phyloP scores from a whole-genome alignment of 2,113 vertebrate genomes.

The Setophaga kirtlandii region DNA sequence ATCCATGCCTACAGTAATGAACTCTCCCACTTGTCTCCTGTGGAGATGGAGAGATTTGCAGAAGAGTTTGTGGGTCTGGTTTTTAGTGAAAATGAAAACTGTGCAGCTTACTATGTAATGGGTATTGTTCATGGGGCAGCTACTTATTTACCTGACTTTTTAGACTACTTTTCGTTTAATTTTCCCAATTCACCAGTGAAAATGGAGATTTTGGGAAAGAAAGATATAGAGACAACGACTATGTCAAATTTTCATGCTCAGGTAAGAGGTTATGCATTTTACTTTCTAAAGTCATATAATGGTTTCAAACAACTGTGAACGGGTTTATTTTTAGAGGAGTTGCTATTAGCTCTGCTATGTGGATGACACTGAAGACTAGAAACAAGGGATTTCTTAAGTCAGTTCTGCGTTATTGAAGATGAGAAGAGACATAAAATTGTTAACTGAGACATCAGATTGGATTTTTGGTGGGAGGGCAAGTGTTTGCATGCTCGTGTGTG shows the following conservation, averaged over 20 bases:
- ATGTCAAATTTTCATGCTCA: constrained; percentile 98
- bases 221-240: constrained; percentile 98
- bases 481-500: background rate
- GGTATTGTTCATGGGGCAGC: constrained; percentile 95
- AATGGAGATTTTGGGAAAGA: constrained; percentile 98
- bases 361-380: background rate
- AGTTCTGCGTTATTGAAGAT: background rate
- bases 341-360: background rate
- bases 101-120: constrained; percentile 95
- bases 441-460: background rate
- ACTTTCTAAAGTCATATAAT: constrained; percentile 45
- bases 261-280: constrained; percentile 82
- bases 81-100: constrained; percentile 91
- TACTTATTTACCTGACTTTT: constrained; percentile 93
- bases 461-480: background rate
- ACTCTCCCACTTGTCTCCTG: constrained; percentile 86
- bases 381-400: background rate
- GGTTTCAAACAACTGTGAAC: constrained; percentile 44
- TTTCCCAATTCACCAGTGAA: constrained; percentile 97
- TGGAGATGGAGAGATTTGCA: constrained; percentile 93
- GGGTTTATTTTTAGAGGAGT: background rate
- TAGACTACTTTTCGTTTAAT: constrained; percentile 97
- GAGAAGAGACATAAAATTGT: background rate
- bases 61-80: constrained; percentile 92
- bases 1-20: constrained; percentile 93